Evolutionary conservation across 2,888 invertebrate genomes (phyloP).

Genomic region (Hydroisotoma schaefferi): DNA sequence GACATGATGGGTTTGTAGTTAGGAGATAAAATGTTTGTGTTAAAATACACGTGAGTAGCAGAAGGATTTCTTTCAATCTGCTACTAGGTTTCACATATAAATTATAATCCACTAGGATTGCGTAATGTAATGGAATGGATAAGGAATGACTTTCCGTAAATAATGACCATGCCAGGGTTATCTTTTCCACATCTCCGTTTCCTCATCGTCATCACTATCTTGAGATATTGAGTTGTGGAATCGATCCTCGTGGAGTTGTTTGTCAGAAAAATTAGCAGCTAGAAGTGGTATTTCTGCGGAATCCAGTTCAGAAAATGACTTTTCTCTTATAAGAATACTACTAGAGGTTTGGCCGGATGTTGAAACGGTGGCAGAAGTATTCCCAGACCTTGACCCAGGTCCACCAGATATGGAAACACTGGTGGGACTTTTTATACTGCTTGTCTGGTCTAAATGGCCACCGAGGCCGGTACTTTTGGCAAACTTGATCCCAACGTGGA

Average conservation of each 20-base stretch:
- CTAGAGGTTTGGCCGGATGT: not conserved
- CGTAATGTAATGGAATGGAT: no score
- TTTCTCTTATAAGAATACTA: not conserved
- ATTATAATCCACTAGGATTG: no score
- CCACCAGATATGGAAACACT: no score
- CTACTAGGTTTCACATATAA: no score
- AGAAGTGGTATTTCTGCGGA: not conserved
- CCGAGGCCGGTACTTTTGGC: conserved; percentile 35
- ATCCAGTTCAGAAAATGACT: not conserved
- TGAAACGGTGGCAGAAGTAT: not conserved
- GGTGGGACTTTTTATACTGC: conserved; percentile 51
- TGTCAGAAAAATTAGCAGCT: no score
- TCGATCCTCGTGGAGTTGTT: no score
- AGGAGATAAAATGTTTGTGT: no score
- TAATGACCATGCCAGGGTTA: not conserved
- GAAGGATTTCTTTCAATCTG: no score
- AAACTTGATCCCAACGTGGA: conserved; percentile 74
- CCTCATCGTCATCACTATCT: not conserved
- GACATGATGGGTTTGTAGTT: no score
- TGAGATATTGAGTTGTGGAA: not conserved
- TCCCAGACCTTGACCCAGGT: not conserved
- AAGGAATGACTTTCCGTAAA: no score
- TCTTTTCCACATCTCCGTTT: not conserved
- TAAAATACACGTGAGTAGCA: no score
- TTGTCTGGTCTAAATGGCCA: conserved; percentile 67